These are phyloP conservation scores for Halisarca cf. caerulea DNA, from an alignment of 37 sponge, comb jelly and placozoan species.

Conservation along the genomic window DNA sequence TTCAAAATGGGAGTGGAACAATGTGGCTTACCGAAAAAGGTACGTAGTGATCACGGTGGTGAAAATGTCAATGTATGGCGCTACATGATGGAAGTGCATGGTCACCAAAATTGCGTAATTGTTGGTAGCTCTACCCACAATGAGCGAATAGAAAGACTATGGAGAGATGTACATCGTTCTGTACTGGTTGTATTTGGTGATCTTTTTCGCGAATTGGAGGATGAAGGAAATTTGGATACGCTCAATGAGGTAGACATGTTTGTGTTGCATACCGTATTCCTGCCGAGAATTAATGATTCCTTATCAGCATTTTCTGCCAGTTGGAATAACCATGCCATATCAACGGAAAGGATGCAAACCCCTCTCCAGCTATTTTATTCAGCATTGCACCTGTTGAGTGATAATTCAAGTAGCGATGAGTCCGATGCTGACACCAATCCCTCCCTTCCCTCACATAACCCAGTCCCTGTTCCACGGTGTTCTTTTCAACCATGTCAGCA, in stretches of 20 bases:
- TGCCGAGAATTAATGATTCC: background rate
- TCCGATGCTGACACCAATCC: background rate
- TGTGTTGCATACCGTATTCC: background rate
- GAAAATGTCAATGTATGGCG: constrained; percentile 17
- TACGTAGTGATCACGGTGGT: constrained; percentile 7
- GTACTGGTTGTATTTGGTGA: background rate
- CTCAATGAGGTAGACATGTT: constrained; percentile 21
- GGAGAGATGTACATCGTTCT: constrained; percentile 26
- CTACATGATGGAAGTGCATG: constrained; percentile 9
- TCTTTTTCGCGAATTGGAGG: background rate
- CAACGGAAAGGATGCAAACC: constrained; percentile 21
- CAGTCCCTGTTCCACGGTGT: constrained; percentile 4
- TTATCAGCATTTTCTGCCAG: background rate
- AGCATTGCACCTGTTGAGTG: background rate
- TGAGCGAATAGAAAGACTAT: constrained; percentile 2
- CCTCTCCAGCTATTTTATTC: constrained; percentile 16
- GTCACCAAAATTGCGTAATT: background rate
- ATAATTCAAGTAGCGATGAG: background rate
- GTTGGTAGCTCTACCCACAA: constrained; percentile 28
- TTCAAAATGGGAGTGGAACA: background rate
- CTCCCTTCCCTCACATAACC: background rate
- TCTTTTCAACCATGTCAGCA: constrained; percentile 6
- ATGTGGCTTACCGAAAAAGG: constrained; percentile 3
- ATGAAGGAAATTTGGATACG: background rate
- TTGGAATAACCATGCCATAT: constrained; percentile 40